A percentile compares a stretch with the other conserved stretches of the same genome.
Conservation (phyloP, 2,113 vertebrate genomes). For the Oxygymnocypris stewartii region DNA sequence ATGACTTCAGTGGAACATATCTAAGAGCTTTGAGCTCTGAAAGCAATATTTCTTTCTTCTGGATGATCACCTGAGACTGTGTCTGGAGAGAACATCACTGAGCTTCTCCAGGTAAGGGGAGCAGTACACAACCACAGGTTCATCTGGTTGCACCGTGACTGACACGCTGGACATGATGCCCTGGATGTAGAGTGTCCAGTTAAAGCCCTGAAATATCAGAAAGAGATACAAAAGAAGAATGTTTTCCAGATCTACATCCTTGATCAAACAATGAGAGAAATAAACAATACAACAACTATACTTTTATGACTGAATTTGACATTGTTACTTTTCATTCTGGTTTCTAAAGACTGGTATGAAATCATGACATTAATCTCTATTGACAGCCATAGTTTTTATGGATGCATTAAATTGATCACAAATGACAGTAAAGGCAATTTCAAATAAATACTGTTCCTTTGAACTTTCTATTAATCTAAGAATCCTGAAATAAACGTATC, state of each 20-base stretch:
- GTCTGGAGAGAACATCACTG: conserved; percentile 78
- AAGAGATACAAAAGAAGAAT: conserved; percentile 32
- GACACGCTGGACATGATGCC: conserved; percentile 84
- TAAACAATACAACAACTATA: neutral
- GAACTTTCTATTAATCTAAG: too few species aligned
- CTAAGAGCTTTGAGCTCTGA: neutral
- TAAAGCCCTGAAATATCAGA: conserved; percentile 81
- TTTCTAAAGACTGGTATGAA: neutral
- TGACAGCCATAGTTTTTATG: neutral
- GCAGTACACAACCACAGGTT: conserved; percentile 92
- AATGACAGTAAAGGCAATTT: too few species aligned
- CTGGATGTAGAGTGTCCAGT: conserved; percentile 92
- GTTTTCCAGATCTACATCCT: neutral
- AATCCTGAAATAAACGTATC: too few species aligned
- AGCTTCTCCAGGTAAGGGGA: conserved; percentile 88
- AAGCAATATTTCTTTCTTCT: neutral
- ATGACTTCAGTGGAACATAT: neutral
- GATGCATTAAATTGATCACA: too few species aligned
- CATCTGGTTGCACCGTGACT: conserved; percentile 75
- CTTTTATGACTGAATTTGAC: neutral
- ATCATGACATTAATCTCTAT: neutral
- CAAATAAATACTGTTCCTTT: too few species aligned
- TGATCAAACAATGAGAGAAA: neutral
- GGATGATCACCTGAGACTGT: conserved; percentile 80
- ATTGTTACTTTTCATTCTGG: neutral